A percentile compares a stretch with the other conserved stretches of the same genome.
These are phyloP conservation scores for Pipistrellus kuhlii DNA, from an alignment of 2,797 vertebrate species.

Conservation along the genomic window DNA sequence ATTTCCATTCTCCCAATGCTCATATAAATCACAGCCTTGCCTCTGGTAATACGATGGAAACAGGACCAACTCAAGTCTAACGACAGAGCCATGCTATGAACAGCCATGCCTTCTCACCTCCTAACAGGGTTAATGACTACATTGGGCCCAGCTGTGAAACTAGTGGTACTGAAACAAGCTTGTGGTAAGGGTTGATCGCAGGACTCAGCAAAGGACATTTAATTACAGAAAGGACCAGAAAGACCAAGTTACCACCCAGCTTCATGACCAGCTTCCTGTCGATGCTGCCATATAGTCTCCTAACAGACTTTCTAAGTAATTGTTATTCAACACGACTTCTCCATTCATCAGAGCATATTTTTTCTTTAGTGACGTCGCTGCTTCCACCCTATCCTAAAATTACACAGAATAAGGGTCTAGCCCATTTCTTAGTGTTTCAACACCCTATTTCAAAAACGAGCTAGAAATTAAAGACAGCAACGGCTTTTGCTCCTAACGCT, in stretches of 20 bases:
- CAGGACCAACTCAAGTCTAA: neutral
- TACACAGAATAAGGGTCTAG: neutral
- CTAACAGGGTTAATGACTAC: neutral
- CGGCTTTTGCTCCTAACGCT: slow-evolving; percentile 29
- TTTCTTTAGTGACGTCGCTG: neutral
- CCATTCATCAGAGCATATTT: slow-evolving; percentile 33
- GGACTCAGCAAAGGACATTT: neutral
- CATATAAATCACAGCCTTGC: slow-evolving; percentile 34
- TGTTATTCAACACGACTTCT: slow-evolving; percentile 47
- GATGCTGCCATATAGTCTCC: neutral
- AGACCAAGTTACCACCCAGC: neutral
- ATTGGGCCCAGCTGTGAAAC: neutral
- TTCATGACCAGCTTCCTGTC: neutral
- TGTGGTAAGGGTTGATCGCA: neutral
- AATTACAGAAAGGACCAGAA: slow-evolving; percentile 4
- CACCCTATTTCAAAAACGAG: neutral
- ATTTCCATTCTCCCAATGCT: slow-evolving; percentile 13
- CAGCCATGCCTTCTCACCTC: neutral
- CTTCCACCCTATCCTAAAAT: slow-evolving; percentile 13
- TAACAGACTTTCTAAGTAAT: neutral
- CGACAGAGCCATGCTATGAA: neutral
- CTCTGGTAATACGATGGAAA: neutral
- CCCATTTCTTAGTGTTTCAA: slow-evolving; percentile 20
- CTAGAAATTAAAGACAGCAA: slow-evolving; percentile 34
- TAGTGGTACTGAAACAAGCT: neutral